Evolutionary conservation across 2,113 vertebrate genomes (phyloP).

Genomic region (Bubo blakistoni): DNA sequence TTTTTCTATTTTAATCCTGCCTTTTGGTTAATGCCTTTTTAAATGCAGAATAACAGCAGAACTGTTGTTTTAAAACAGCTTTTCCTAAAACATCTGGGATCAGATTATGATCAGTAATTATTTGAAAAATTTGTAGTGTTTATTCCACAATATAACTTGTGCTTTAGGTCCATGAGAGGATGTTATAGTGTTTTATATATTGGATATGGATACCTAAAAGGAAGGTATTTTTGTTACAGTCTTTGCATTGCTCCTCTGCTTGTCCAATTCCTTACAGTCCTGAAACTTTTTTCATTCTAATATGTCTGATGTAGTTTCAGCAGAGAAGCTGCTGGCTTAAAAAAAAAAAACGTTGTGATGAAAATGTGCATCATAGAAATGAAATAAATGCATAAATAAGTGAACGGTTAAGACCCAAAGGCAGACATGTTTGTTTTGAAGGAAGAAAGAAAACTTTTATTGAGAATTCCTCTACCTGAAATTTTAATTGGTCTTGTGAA

Average conservation of each 20-base stretch:
- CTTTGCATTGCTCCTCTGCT: background rate
- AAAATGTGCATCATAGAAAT: background rate
- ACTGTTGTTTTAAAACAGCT: background rate
- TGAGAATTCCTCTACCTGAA: background rate
- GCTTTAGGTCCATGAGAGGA: background rate
- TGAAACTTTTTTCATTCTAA: background rate
- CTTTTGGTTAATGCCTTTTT: background rate
- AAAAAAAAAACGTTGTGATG: background rate
- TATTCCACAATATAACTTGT: background rate
- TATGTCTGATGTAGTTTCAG: background rate
- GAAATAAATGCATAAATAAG: background rate
- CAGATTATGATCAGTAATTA: background rate
- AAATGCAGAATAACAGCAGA: background rate
- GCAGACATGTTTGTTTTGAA: background rate
- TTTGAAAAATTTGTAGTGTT: background rate
- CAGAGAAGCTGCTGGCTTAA: background rate
- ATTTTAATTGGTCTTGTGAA: background rate
- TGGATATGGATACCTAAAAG: background rate
- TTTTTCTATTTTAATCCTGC: background rate
- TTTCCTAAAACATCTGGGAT: background rate
- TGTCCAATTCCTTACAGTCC: background rate
- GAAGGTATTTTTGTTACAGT: background rate
- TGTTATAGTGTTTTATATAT: background rate
- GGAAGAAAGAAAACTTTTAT: background rate
- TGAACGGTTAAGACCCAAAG: background rate